Percentiles rank a stretch among this genome's conserved stretches.
These are phyloP conservation scores for Helicoverpa zea DNA, from an alignment of 1,140 invertebrate species.

Conservation along the genomic window DNA sequence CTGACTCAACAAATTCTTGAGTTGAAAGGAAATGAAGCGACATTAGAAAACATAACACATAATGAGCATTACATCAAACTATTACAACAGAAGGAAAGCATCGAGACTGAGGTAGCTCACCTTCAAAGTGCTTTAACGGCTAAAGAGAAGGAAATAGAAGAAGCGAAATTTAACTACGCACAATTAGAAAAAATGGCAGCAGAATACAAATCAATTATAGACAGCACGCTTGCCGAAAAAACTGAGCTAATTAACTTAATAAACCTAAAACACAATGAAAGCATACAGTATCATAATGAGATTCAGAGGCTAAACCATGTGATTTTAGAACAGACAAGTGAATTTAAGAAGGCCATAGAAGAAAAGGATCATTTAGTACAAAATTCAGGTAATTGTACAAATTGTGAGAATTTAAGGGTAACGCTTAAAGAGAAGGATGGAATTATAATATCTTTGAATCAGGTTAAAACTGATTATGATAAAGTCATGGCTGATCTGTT, in stretches of 20 bases:
- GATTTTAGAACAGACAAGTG: slow-evolving; percentile 82
- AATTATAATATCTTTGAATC: slow-evolving; percentile 73
- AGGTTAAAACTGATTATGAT: slow-evolving; percentile 63
- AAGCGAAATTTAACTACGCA: slow-evolving; percentile 57
- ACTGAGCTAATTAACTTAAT: slow-evolving; percentile 92
- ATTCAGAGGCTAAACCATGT: slow-evolving; percentile 92
- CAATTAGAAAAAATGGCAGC: slow-evolving; percentile 65
- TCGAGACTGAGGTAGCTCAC: slow-evolving; percentile 58
- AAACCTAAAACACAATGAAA: slow-evolving; percentile 94
- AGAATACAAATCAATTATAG: slow-evolving; percentile 77
- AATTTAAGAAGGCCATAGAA: slow-evolving; percentile 85
- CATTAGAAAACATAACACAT: slow-evolving; percentile 62
- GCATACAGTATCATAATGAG: slow-evolving; percentile 93
- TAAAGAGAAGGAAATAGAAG: slow-evolving; percentile 53
- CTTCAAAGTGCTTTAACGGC: slow-evolving; percentile 58
- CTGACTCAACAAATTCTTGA: slow-evolving; percentile 76
- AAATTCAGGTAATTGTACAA: slow-evolving; percentile 69
- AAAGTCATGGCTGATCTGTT: slow-evolving; percentile 65
- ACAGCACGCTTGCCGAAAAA: slow-evolving; percentile 88
- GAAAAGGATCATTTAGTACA: slow-evolving; percentile 82
- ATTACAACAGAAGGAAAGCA: slow-evolving; percentile 67
- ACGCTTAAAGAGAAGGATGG: slow-evolving; percentile 81
- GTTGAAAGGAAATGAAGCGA: slow-evolving; percentile 70
- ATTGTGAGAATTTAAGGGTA: slow-evolving; percentile 70
- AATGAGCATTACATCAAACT: slow-evolving; percentile 70